Evolutionary conservation across 2,888 invertebrate genomes (phyloP), one percentile per base, ranked within the genome.

Genomic region (Scaptomyza flava): DNA sequence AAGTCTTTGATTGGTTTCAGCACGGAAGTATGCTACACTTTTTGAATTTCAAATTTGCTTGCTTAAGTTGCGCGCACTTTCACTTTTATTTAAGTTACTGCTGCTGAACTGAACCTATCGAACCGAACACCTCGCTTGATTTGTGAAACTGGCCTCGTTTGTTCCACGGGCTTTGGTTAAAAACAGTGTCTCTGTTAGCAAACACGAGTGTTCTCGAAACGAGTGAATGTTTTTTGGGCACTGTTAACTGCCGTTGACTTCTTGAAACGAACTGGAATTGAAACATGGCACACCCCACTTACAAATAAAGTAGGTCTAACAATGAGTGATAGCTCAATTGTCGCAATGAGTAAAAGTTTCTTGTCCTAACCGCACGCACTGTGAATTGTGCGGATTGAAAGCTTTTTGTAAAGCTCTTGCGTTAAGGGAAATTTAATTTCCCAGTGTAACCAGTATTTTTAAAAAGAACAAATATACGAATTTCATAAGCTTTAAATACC

Each of bases 111-210:
- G 87, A 88, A 88, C 88, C 86, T 87, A 81, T 88, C 87, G 80
- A 87, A 87, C 87, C 88, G 84, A 84, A 81, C 87, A 77, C 87
- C 70, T 78, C 79, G 89, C 87, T 81, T 80, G 88, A 86, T 87
- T 87, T 86, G 88, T 81, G 81, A 80, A 87, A 87, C 86, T 88
- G 84, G 80, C 89, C 87, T 86, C 87, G 87, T 81, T 81, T 80
- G 78, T 61, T 43, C 51, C 57, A 68, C 62, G 77, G 72, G 67
- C 9, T 70, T 84, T 77, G 74, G 72, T 81, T 84, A 79, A 84
- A 41, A 81, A 81, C 20, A 69, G 46, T 76, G 46, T 52, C 54
- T 60, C 79, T 65, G 68, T 66, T 59, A 58, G 43, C 34, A 27
- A 17, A 41, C 12, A 20, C 68, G 72, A 71, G 43, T 59, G 52